Evolutionary conservation across 2,797 vertebrate species (phyloP), one percentile per base, ranked within the genome.

Genomic region (Helicolenus hilgendorfi): DNA sequence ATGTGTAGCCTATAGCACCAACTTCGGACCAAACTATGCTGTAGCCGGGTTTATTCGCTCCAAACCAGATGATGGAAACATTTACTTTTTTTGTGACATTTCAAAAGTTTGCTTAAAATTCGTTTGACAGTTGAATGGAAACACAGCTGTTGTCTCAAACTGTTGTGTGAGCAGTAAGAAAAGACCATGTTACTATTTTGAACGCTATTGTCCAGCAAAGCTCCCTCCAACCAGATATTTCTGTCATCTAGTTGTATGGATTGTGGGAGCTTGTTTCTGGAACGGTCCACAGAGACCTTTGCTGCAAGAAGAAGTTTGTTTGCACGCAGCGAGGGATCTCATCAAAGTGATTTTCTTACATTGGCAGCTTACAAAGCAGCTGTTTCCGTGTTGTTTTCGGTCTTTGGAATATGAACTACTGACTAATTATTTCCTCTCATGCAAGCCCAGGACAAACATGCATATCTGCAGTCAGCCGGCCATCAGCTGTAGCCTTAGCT

Each of bases 401-500:
- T 38, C 26, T 73, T 31, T 53, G 1, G 13, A n/a, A 15, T 53
- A 4, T n/a, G 11, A 24, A 38, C 11, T 5, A 41, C 67, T n/a
- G n/a, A 11, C 35, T n/a, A 4, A 3, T 35, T 65, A 11, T 20
- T 75, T 67, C 35, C 35, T 84, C 38, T 72, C 60, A 41, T 1
- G 10, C 27, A 63, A 60, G 22, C 31, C 38, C 20, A 63, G 31
- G 65, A 31, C 38, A 7, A 22, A 26, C 26, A 35, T 27, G 55
- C 31, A 22, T 7, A 2, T 76, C 29, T 62, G 70, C 15, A n/a
- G 72, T 81, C 76, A 85, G 69, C 65, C 75, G 65, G 31, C 63
- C 5, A 2, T 74, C 76, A 65, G 56, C 68, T 79, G 33, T 11
- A 72, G 59, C 53, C 59, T 58, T n/a, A 15, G 7, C 35, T 64